Evolutionary conservation across 2,797 vertebrate genomes (phyloP), one percentile per base, ranked within the genome.

Genomic region (Poeciliopsis paucimaculata): DNA sequence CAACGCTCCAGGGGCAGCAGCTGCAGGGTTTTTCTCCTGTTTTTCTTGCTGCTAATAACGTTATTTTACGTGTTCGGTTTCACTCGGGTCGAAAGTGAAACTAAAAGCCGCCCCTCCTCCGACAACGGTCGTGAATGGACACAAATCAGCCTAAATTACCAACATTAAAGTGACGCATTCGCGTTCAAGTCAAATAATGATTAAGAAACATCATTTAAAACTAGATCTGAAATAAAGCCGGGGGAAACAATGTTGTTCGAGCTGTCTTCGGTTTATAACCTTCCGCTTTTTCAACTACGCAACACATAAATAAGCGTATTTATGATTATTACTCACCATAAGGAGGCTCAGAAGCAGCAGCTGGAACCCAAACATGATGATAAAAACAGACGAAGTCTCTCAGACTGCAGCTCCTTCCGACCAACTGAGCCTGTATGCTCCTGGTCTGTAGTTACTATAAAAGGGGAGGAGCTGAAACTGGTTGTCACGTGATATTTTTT

Each of bases 71-170:
- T 12, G 13, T 68, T 2, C 0, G 0, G 49, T 41, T 31, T 31
- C 34, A 20, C 3, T 18, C 9, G 43, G 81, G 90, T 45, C 81
- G 89, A 93, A 94, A 92, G 83, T 87, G 92, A 94, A 94, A 91
- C 77, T 81, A 70, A 36, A 20, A 36, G 13, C 4, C 55, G n/a
- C 23, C 5, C 5, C 55, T 12, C 55, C 12, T 1, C 4, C 55
- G 31, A 2, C 31, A 34, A 34, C 1, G 31, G 31, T 34, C 16
- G 34, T 36, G 31, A 36, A 64, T 9, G 1, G 62, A 20, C 62
- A 64, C 60, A 36, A 36, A 36, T 36, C 31, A 8, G 60, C 12
- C 1, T 47, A 1, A 73, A 41, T 23, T 39, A 31, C 1, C 13
- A 0, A 0, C 1, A 77, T 4, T 26, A 18, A 26, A 72, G 1